Conservation (phyloP, 1,140 invertebrate genomes). For the Berghia stephanieae region DNA sequence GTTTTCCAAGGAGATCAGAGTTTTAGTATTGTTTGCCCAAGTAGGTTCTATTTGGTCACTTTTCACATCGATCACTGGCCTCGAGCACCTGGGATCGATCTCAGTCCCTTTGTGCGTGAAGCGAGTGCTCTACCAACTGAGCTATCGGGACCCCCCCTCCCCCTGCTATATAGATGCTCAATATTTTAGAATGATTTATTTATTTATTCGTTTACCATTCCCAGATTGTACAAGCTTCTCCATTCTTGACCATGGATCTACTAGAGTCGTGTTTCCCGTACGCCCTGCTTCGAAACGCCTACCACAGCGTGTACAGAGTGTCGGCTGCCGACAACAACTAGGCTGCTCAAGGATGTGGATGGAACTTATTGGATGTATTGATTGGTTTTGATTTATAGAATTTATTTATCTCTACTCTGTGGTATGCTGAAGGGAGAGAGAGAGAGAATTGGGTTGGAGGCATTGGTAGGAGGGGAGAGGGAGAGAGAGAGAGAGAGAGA, state of each 20-base stretch:
- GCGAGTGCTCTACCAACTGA: no score
- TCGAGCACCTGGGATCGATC: no score
- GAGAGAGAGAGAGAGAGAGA: neutral
- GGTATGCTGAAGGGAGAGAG: neutral
- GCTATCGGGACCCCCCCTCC: neutral
- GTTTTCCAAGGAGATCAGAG: no score
- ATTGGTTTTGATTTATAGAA: constrained; percentile 25
- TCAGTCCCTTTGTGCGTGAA: no score
- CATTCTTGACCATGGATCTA: constrained; percentile 97
- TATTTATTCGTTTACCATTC: constrained; percentile 34
- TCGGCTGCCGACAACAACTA: constrained; percentile 33
- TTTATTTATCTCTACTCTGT: constrained; percentile 2
- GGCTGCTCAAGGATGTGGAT: neutral
- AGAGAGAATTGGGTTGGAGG: neutral
- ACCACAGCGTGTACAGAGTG: constrained; percentile 71
- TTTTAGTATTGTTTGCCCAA: no score
- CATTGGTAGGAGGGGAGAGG: neutral
- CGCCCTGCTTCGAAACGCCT: constrained; percentile 94
- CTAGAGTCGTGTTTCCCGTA: constrained; percentile 98
- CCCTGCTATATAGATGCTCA: neutral
- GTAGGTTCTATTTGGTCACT: no score
- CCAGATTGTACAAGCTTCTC: constrained; percentile 95
- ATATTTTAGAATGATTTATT: neutral
- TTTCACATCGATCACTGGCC: no score
- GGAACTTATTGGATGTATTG: neutral